Evolutionary conservation across 2,113 vertebrate genomes (phyloP).

Genomic region (Heterotilapia buettikoferi): DNA sequence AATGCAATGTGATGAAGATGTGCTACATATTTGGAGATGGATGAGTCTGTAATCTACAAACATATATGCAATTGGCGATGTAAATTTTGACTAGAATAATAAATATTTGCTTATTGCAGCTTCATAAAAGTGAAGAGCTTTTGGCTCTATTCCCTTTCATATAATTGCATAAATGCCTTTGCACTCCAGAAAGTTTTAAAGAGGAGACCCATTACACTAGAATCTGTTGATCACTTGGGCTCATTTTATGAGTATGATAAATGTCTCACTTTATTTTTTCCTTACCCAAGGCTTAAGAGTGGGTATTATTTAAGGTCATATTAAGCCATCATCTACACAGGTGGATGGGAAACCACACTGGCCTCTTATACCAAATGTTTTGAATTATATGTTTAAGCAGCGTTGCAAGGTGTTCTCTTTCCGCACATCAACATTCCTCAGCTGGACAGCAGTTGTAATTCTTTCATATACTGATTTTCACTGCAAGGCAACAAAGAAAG

Average conservation of each 20-base stretch:
- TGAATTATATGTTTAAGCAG: not conserved
- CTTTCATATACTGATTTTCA: not conserved
- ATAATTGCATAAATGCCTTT: not conserved
- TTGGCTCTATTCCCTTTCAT: not conserved
- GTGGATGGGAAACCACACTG: not conserved
- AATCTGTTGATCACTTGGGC: not conserved
- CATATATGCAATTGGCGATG: not conserved
- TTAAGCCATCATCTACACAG: not conserved
- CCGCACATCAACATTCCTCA: not conserved
- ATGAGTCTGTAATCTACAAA: not conserved
- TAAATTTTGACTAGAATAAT: not conserved
- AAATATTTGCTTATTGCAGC: not conserved
- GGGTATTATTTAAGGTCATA: constrained; percentile 6
- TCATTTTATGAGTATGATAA: not conserved
- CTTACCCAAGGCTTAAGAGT: not conserved
- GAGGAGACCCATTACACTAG: not conserved
- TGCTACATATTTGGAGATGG: not conserved
- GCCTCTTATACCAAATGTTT: not conserved
- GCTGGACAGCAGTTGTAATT: not conserved
- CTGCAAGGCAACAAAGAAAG: too few species aligned
- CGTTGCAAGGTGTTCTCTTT: not conserved
- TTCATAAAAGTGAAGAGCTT: not conserved
- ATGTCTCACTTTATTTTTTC: not conserved
- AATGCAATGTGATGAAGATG: not conserved
- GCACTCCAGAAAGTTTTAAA: not conserved